Evolutionary conservation across 2,888 invertebrate genomes (phyloP).

Genomic region (Pseudanteris insignis): DNA sequence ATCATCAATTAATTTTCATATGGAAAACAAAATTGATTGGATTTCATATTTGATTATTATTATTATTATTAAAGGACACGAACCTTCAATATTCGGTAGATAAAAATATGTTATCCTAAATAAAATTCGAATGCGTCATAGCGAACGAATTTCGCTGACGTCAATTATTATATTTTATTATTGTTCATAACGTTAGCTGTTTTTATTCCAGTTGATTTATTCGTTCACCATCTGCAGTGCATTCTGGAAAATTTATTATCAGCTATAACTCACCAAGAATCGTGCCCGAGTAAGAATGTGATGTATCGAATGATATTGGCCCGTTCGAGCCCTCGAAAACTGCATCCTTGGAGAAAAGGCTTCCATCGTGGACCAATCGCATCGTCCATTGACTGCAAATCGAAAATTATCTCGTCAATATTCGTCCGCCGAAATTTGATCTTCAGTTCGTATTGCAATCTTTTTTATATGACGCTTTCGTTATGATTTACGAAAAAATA

Average conservation of each 20-base stretch:
- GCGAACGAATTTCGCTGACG: background rate
- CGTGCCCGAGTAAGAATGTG: slow-evolving; percentile 61
- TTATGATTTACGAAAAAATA: too few species aligned
- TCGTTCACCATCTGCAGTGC: slow-evolving; percentile 26
- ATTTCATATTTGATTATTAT: too few species aligned
- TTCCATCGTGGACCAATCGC: slow-evolving; percentile 58
- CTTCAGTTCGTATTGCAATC: too few species aligned
- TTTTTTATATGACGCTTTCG: too few species aligned
- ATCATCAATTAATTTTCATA: too few species aligned
- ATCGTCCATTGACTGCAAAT: slow-evolving; percentile 61
- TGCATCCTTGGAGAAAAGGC: slow-evolving; percentile 60
- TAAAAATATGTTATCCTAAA: too few species aligned
- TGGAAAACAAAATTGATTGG: too few species aligned
- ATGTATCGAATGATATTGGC: slow-evolving; percentile 59
- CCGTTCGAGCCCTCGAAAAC: slow-evolving; percentile 60
- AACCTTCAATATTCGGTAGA: too few species aligned
- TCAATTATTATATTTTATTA: slow-evolving; percentile 11
- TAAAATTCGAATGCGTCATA: too few species aligned
- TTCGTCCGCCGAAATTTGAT: background rate
- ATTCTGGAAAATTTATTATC: slow-evolving; percentile 32
- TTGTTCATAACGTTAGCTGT: slow-evolving; percentile 18
- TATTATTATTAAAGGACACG: too few species aligned
- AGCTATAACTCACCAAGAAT: slow-evolving; percentile 58
- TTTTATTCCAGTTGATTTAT: slow-evolving; percentile 36
- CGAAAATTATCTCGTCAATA: slow-evolving; percentile 5